Conservation (phyloP, 2,888 invertebrate genomes). For the Acronicta aceris region DNA sequence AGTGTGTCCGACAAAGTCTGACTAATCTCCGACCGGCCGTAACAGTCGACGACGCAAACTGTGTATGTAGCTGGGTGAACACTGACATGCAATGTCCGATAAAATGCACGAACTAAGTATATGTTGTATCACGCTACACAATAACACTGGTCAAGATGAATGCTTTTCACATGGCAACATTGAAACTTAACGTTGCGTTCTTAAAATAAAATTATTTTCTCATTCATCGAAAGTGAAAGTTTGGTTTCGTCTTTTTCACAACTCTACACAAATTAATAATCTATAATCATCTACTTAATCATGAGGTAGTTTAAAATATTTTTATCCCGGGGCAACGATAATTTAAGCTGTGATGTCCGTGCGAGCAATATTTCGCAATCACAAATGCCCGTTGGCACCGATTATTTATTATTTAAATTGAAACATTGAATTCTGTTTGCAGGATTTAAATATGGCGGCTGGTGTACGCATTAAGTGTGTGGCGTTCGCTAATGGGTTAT, state of each 20-base stretch:
- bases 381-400: conserved; percentile 48
- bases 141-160: not conserved
- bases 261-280: conserved; percentile 48
- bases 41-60: conserved; percentile 6
- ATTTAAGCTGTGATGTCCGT: conserved; percentile 41
- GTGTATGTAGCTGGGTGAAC: not conserved
- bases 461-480: conserved; percentile 36
- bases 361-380: conserved; percentile 60
- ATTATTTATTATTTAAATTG: conserved; percentile 61
- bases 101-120: not conserved
- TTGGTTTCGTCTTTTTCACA: conserved; percentile 20
- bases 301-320: conserved; percentile 48
- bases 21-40: conserved; percentile 33
- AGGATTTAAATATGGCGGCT: conserved; percentile 44
- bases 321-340: conserved; percentile 41
- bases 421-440: conserved; percentile 49
- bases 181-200: conserved; percentile 4
- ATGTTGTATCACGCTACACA: conserved; percentile 6
- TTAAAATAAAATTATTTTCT: conserved; percentile 30
- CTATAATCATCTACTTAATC: conserved; percentile 52
- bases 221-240: conserved; percentile 24
- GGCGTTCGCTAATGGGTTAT: conserved; percentile 29
- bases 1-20: conserved; percentile 7
- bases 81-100: conserved; percentile 1
- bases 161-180: not conserved